Base-by-base conservation (phyloP, 2,888 invertebrate genomes). In the Auanema freiburgensis region DNA sequence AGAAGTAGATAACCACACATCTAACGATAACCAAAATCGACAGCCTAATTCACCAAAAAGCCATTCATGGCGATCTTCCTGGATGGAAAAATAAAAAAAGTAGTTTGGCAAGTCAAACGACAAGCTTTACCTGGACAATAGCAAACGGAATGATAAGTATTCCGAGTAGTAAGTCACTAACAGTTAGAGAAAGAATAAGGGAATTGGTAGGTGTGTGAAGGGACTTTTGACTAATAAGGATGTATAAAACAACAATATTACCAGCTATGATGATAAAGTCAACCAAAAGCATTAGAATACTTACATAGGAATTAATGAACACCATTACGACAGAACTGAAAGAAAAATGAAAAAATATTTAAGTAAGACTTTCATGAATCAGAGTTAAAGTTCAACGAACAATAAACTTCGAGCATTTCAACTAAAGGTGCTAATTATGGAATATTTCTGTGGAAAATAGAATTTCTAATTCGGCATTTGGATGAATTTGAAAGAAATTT, bases 1-100 rank as follows among this genome's bases (percentile, higher is more conserved):
- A 0, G 95, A 93, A 0, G 96, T 97, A 86, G 94, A 95, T 90
- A 96, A 91, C 92, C 94, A 93, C 11, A 97, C 95, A 86, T 97
- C 96, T 58, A 95, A 90, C 0, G 95, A 94, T 70, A 96, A 88
- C 96, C 96, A 97, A 73, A 93, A 89, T 67, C 92, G 91, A 86
- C 96, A 97, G 92, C 94, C 93, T 50, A 92, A 88, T 85, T 91
- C 90, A 54, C 95, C 95, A 84, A 94, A 96, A 80, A 94, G 91
- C 96, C 96, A 97, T 83, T 92, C 90, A 90, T 92, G 87, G 84
- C 82, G 68, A 57, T 77, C 79, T 52, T 82, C 81, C 79, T 81
- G 66, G 21, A 79, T 60, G 63, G n/a, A n/a, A 24, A 21, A 6
- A 10, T 18, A 23, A 33, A 33, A 5, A 33, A 33, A 33, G 24